phyloP scores from a whole-genome alignment of 2,113 vertebrate genomes.

The Dendropsophus ebraccatus region DNA sequence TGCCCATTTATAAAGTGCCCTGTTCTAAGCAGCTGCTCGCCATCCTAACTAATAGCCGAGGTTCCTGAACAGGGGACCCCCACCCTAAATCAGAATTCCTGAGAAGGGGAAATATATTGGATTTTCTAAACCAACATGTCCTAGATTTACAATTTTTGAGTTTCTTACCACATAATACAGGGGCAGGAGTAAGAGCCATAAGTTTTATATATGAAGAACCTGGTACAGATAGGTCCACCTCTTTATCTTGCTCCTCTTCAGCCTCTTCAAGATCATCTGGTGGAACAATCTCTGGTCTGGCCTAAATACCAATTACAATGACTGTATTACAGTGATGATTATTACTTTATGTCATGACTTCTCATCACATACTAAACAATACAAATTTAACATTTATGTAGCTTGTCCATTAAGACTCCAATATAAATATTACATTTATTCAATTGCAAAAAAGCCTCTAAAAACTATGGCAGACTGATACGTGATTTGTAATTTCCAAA shows the following conservation, averaged over 20 bases:
- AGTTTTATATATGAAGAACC: conserved; percentile 90
- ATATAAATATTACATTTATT: accelerated
- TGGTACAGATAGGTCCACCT: conserved; percentile 80
- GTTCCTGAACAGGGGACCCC: too few relatives aligned
- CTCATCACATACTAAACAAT: not conserved
- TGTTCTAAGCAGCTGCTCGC: too few relatives aligned
- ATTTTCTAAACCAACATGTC: not conserved
- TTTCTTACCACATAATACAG: conserved; percentile 81
- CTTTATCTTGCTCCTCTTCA: conserved; percentile 73
- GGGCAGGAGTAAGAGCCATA: conserved; percentile 73
- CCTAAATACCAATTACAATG: conserved; percentile 67
- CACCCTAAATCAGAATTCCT: too few relatives aligned
- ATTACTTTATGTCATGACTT: not conserved
- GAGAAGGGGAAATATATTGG: too few relatives aligned
- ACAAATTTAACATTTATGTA: not conserved
- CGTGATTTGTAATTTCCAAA: not conserved
- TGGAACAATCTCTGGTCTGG: conserved; percentile 71
- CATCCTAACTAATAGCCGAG: too few relatives aligned
- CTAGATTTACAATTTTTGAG: not conserved
- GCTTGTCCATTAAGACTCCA: not conserved
- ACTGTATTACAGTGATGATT: not conserved
- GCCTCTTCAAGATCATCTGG: conserved; percentile 67
- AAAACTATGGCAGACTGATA: not conserved
- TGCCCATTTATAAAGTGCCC: too few relatives aligned
- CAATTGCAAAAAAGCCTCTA: not conserved